Base-by-base conservation (phyloP, 2,113 vertebrate genomes). In the Nannobrachium achirus region DNA sequence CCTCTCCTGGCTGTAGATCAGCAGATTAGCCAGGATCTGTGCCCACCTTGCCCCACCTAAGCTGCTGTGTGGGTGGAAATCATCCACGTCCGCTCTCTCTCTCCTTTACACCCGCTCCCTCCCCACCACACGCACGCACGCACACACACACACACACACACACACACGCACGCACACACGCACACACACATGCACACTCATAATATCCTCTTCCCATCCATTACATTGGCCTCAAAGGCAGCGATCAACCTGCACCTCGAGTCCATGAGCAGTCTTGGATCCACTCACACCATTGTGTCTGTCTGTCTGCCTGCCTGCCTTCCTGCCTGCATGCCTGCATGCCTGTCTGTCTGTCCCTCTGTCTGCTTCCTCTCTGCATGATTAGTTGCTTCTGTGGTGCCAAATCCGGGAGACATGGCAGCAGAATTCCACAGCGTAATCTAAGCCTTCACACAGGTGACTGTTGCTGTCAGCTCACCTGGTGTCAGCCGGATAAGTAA, bases 1-100 rank as follows among this genome's bases (percentile, higher is more conserved):
- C 71, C 58, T 61, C 50, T 42, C 57, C 53, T 80, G 78, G 77
- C 82, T 74, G 75, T 13, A 71, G 73, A 79, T 81, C 71, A 61
- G 56, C 51, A 77, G 50, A 78, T 82, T 78, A 79, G 49, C 2
- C 0, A 68, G 69, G 63, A 63, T 60, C 69, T 69, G 44, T 25
- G 67, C 56, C 57, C 56, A 52, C 25, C 61, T 11, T 20, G 39
- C 10, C 60, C 76, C 60, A 44, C 45, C 63, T 66, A 66, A 73
- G 71, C 55, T 58, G 72, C 59, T 46, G 44, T 39, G 66, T 71
- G 67, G 69, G 64, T 56, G 58, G 41, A 71, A 41, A n/a, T 2
- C 6, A 44, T 71, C 53, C 15, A 19, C 70, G 45, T 42, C 50
- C 55, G 52, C 53, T 61, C 48, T 56, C 38, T 10, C 70, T 25